Base-by-base conservation (phyloP, 1,140 invertebrate species). In the Frieseomelitta varia region DNA sequence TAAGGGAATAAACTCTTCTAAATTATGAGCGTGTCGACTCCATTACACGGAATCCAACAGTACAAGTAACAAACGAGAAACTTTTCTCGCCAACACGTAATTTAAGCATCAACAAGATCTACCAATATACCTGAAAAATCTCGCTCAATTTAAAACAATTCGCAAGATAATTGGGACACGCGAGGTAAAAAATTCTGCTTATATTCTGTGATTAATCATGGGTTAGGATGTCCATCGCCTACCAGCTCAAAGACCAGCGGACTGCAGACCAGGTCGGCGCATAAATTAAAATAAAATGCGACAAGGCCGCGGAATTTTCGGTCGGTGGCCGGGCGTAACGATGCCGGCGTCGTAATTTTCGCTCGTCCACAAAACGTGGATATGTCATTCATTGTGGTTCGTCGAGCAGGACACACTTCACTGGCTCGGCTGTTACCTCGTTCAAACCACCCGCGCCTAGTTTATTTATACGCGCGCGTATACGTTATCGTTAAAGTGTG, bases 401-500 rank as follows among this genome's bases (percentile, higher is more conserved):
- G 61, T 77, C 73, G 72, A 65, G 80, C 47, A 55, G 24, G 30
- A 72, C 34, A 55, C 24, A 82, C 79, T 81, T 65, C 39, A 81
- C n/a, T 39, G 24, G 79, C 58, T 61, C 61, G 15, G 47, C n/a
- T 30, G 61, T 56, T 68, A 78, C 81, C 39, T 83, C 81, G 73
- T 83, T 78, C 81, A 83, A 83, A 83, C 74, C 80, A 78, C 34
- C 65, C 74, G 53, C 53, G 81, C 53, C 51, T 77, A 47, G 81
- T 82, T 82, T 82, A 82, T 82, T 82, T 82, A 82, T 68, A 77
- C 63, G 30, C 30, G 81, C 53, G 53, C 69, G 73, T 83, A 67
- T 84, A 84, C 67, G 81, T 84, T 83, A 84, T 84, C 81, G 74
- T 83, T 83, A 83, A 83, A 78, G 74, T 83, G 81, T 77, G 81